phyloP scores from a whole-genome alignment of 2,113 vertebrate species.

The Tragelaphus buxtoni region DNA sequence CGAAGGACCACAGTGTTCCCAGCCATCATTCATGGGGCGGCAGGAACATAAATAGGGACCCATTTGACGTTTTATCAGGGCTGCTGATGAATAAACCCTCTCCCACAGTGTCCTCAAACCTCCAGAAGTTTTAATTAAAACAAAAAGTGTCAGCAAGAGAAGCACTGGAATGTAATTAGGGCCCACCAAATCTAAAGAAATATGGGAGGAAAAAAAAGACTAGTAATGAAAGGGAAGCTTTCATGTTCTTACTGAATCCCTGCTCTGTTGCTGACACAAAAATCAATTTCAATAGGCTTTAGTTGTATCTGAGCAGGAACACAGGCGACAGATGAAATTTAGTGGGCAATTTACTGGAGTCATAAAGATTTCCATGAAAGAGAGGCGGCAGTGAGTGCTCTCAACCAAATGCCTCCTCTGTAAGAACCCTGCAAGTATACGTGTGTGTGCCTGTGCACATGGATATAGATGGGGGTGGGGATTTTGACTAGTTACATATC shows the following conservation, averaged over 20 bases:
- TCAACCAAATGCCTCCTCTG: neutral
- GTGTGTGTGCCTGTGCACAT: neutral
- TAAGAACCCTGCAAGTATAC: neutral
- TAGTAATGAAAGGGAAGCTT: slow-evolving; percentile 35
- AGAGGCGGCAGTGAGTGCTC: neutral
- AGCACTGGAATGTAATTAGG: neutral
- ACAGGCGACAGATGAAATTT: slow-evolving; percentile 48
- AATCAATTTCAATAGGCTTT: slow-evolving; percentile 68
- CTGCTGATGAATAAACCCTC: slow-evolving; percentile 22
- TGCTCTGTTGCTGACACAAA: slow-evolving; percentile 30
- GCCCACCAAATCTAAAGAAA: neutral
- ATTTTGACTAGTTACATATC: neutral
- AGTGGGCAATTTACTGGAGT: slow-evolving; percentile 44
- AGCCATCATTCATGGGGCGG: neutral
- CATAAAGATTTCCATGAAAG: slow-evolving; percentile 8
- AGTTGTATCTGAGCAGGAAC: slow-evolving; percentile 55
- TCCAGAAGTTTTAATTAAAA: slow-evolving; percentile 69
- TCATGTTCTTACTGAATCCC: neutral
- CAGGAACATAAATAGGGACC: neutral
- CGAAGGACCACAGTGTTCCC: neutral
- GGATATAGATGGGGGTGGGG: neutral
- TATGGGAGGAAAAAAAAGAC: neutral
- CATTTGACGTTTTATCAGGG: neutral
- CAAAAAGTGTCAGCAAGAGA: slow-evolving; percentile 55
- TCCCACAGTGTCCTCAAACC: neutral